These are phyloP conservation scores for Ondatra zibethicus DNA, from an alignment of 2,113 vertebrate genomes.

Conservation along the genomic window DNA sequence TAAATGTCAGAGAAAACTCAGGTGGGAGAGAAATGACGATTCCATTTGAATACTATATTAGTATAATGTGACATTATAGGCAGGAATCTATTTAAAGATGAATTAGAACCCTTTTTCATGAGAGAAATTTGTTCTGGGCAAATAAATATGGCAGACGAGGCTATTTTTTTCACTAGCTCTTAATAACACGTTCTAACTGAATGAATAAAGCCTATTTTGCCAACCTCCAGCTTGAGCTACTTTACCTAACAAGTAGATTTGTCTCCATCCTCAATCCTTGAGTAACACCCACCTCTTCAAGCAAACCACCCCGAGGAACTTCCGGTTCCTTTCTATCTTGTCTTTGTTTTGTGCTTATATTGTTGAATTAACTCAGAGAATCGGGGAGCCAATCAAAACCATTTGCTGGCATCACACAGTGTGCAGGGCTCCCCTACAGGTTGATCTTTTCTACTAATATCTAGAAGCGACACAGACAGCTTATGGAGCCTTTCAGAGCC, in stretches of 20 bases:
- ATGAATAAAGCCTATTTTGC: not conserved
- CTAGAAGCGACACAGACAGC: not conserved
- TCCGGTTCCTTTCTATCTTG: not conserved
- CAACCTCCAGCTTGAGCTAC: not conserved
- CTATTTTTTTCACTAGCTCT: not conserved
- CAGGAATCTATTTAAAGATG: slow-evolving; percentile 27
- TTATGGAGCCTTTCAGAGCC: slow-evolving; percentile 65
- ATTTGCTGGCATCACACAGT: slow-evolving; percentile 79
- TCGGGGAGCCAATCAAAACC: slow-evolving; percentile 69
- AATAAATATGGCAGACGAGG: not conserved
- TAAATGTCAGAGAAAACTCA: slow-evolving; percentile 19
- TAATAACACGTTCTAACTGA: not conserved
- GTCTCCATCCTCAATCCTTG: not conserved
- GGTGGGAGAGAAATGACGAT: not conserved
- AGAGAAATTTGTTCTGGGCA: not conserved
- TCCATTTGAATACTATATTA: not conserved
- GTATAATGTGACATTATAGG: not conserved
- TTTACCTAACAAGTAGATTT: not conserved
- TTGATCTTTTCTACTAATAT: not conserved
- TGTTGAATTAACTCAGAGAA: slow-evolving; percentile 70
- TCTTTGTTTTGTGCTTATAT: not conserved
- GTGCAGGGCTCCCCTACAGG: slow-evolving; percentile 52
- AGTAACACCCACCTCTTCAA: not conserved
- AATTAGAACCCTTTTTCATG: not conserved
- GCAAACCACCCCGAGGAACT: not conserved